Percentiles rank a stretch among this genome's conserved stretches.
These are phyloP conservation scores for Arizona elegans DNA, from an alignment of 2,113 vertebrate genomes.

Conservation along the genomic window DNA sequence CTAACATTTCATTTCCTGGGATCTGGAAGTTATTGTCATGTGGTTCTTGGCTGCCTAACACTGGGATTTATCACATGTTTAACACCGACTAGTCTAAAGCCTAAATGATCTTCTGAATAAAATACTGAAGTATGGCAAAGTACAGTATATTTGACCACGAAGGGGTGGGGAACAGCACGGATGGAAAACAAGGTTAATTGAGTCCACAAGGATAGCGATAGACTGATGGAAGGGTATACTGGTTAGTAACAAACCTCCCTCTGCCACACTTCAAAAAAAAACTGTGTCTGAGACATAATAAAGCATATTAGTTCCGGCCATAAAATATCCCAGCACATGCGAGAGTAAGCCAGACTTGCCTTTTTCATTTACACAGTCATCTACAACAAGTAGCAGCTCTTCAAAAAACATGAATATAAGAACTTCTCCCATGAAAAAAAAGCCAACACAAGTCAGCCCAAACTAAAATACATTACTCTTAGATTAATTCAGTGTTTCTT, in stretches of 20 bases:
- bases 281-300: not conserved
- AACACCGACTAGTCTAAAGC: not conserved
- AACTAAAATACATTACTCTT: not conserved
- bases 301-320: not conserved
- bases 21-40: not conserved
- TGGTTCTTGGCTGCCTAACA: not conserved
- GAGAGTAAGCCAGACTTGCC: not conserved
- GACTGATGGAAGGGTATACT: not conserved
- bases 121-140: not conserved
- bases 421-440: not conserved
- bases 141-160: not conserved
- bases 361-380: not conserved
- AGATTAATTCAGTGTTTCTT: not conserved
- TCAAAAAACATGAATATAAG: not conserved
- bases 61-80: not conserved
- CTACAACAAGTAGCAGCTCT: not conserved
- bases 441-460: not conserved
- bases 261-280: not conserved
- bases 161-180: not conserved
- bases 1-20: conserved; percentile 28
- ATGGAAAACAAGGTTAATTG: not conserved
- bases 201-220: not conserved
- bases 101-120: not conserved
- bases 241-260: not conserved
- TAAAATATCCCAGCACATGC: not conserved